Evolutionary conservation across 1,140 invertebrate species (phyloP).

Genomic region (roundworm (Caenorhabditis elegans)): WBcel235 BX284605.5:8864001-8864500

Average conservation of each 20-base stretch:
- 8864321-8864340: not conserved
- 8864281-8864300: not conserved
- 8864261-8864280: not conserved
- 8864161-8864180: not conserved
- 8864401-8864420: not conserved
- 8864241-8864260: not conserved
- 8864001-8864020: not conserved
- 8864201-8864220: not conserved
- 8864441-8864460: not conserved
- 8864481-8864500: not conserved
- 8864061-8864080: not conserved
- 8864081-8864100: not conserved
- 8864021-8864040: too few relatives aligned
- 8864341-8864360: not conserved
- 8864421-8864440: not conserved
- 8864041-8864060: not conserved
- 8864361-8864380: not conserved
- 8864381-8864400: not conserved
- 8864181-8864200: not conserved
- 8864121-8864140: not conserved
- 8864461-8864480: constrained; percentile 12
- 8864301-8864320: not conserved
- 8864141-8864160: not conserved
- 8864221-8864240: not conserved
- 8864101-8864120: not conserved